Base-by-base conservation (phyloP, 2,113 vertebrate species). In the Colossoma macropomum region DNA sequence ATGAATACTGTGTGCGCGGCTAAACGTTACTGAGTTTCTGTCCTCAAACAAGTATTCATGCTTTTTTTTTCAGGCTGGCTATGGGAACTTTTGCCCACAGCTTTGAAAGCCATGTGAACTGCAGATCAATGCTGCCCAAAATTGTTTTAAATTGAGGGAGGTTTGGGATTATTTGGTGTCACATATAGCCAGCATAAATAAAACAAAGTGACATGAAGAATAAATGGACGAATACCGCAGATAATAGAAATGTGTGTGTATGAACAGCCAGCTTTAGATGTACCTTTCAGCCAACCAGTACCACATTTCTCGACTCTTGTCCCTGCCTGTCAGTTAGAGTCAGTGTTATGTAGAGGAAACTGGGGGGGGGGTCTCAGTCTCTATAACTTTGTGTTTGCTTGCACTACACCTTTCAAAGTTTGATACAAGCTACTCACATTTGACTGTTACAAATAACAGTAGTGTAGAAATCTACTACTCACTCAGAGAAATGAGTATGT, bases 1-100 rank as follows among this genome's bases (percentile, higher is more conserved):
- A 13, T 71, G 81, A 82, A 65, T 76, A 62, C 50, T 83, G 74
- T 34, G 54, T 60, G 66, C 13, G 23, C 45, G 32, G 56, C 45
- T 70, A 71, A 59, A 75, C 34, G 16, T 50, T 54, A 38, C 21
- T 12, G 32, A 0, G 34, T 15, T 83, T 62, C 27, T 28, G 54
- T 71, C 48, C 66, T 75, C 30, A 82, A 50, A 66, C 5, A 28
- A 60, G 27, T 56, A 56, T 45, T 19, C 21, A 28, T 10, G 59
- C 15, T 48, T 34, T 76, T 2, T 76, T 2, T n/a, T 62, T 13
- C 34, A 68, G 63, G 63, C 52, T 75, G 65, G 75, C 30, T 19
- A 13, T 45, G 12, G 10, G 19, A 77, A 19, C 41, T 48, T 77
- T 21, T 45, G 19, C 34, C 23, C 25, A 45, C 38, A 41, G 34